Evolutionary conservation across 2,797 vertebrate genomes (phyloP).

Genomic region (Jordanella pulchra): DNA sequence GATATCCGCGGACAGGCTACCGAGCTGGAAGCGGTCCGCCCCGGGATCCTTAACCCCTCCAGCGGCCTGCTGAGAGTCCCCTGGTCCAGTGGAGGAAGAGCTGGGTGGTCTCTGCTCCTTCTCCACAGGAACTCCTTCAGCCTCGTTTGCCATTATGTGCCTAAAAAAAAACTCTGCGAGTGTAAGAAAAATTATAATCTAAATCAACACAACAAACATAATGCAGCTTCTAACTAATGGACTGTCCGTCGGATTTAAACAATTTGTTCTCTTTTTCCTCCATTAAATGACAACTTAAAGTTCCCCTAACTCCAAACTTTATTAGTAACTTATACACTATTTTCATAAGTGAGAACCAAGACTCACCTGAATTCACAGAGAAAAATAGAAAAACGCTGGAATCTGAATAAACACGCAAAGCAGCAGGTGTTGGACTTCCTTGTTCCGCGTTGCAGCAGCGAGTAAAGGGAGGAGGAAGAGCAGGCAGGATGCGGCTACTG

Average conservation of each 20-base stretch:
- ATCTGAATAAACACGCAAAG: not conserved
- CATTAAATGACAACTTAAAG: not conserved
- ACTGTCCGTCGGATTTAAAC: not conserved
- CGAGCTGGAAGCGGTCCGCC: not conserved
- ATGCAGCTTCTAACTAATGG: not conserved
- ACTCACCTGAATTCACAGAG: not conserved
- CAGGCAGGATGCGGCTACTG: not conserved
- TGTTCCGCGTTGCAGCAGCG: not conserved
- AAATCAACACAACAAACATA: too few relatives aligned
- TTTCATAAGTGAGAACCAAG: not conserved
- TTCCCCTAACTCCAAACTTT: not conserved
- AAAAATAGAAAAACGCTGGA: not conserved
- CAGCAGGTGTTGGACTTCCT: constrained; percentile 6
- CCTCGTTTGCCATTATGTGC: not conserved
- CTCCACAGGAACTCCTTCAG: not conserved
- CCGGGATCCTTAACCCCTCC: not conserved
- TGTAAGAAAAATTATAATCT: too few relatives aligned
- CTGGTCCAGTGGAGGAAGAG: constrained; percentile 1
- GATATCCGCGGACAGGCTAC: not conserved
- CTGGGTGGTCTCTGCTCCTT: not conserved
- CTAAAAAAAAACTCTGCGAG: too few relatives aligned
- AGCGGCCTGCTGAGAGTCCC: not conserved
- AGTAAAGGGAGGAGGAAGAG: too few relatives aligned
- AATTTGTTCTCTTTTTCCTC: not conserved
- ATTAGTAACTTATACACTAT: not conserved